Evolutionary conservation across 2,797 vertebrate genomes (phyloP).

Genomic region (Tangara arthus): DNA sequence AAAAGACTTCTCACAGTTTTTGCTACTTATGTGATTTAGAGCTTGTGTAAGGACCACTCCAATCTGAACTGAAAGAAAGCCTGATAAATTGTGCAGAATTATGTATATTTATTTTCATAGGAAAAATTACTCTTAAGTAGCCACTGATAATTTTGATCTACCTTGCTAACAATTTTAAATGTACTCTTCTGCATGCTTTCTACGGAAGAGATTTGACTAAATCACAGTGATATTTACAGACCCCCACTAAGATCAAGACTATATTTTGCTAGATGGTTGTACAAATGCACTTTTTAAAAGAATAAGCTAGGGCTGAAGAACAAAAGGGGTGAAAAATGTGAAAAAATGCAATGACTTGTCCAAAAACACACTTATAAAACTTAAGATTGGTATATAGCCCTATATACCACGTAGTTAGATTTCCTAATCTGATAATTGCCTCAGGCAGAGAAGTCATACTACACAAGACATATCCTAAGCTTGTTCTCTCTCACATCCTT

Average conservation of each 20-base stretch:
- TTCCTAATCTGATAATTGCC: background rate
- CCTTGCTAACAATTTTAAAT: background rate
- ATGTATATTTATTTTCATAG: background rate
- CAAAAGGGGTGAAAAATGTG: background rate
- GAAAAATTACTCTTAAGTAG: background rate
- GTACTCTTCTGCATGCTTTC: background rate
- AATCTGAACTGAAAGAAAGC: background rate
- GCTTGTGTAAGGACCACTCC: background rate
- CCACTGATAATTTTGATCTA: background rate
- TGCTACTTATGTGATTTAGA: background rate
- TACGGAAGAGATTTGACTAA: background rate
- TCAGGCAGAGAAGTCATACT: background rate
- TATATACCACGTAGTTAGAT: background rate
- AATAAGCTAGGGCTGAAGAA: background rate
- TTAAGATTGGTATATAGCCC: background rate
- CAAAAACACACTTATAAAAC: background rate
- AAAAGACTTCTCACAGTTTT: background rate
- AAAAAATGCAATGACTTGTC: background rate
- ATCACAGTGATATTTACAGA: background rate
- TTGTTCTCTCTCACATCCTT: background rate
- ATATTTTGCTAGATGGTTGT: background rate
- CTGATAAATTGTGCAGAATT: background rate
- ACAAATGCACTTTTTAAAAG: background rate
- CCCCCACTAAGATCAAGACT: background rate
- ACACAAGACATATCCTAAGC: background rate